These are phyloP conservation scores for Cyprinus carpio DNA, from an alignment of 2,113 vertebrate species.

Conservation along the genomic window DNA sequence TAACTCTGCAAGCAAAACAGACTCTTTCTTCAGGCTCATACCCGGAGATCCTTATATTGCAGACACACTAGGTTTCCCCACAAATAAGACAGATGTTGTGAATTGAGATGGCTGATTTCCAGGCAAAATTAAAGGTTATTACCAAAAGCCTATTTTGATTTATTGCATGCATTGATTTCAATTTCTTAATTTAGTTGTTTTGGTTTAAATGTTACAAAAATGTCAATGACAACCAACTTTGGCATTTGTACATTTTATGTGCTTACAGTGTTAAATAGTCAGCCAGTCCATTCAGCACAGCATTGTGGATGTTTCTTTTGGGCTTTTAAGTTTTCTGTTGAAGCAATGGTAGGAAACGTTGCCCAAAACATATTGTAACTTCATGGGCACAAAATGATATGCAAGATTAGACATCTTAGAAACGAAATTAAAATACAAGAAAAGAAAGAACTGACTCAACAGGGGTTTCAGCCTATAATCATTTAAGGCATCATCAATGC, in stretches of 20 bases:
- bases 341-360: neutral
- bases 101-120: too few relatives aligned
- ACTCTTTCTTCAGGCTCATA: neutral
- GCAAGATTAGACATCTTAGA: neutral
- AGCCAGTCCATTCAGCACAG: too few relatives aligned
- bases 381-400: neutral
- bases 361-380: neutral
- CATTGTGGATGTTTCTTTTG: too few relatives aligned
- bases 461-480: constrained; percentile 71
- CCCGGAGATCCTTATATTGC: neutral
- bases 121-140: too few relatives aligned
- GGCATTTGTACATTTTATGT: neutral
- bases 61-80: too few relatives aligned
- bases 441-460: constrained; percentile 49
- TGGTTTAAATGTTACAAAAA: neutral
- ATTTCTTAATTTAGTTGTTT: neutral
- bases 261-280: neutral
- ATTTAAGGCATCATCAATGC: constrained; percentile 81
- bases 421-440: neutral
- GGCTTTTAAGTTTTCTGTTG: neutral
- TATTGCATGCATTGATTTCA: neutral
- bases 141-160: constrained; percentile 32
- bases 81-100: too few relatives aligned
- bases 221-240: neutral
- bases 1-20: neutral